phyloP scores from a whole-genome alignment of 2,888 invertebrate genomes.

The Amiota mariae region DNA sequence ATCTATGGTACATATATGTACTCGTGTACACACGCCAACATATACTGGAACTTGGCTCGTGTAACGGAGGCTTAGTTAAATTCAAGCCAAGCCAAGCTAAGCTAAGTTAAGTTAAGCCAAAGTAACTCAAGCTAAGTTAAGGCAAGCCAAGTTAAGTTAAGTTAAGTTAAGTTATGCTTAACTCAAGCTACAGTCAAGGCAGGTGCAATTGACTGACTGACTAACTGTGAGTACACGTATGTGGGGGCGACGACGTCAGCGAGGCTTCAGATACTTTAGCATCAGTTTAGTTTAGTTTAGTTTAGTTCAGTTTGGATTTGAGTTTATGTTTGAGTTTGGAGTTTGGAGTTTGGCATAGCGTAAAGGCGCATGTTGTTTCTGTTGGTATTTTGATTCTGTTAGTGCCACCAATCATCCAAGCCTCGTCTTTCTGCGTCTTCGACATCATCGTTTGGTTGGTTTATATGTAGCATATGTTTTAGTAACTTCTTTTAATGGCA shows the following conservation, averaged over 20 bases:
- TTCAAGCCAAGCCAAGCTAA: constrained; percentile 32
- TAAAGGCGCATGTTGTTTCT: constrained; percentile 12
- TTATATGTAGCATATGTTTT: constrained; percentile 66
- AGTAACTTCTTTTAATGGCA: constrained; percentile 57
- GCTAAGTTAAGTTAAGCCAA: constrained; percentile 30
- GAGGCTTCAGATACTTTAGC: background rate
- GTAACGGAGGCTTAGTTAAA: constrained; percentile 33
- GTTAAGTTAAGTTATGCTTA: constrained; percentile 28
- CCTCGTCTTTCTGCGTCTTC: background rate
- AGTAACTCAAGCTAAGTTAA: constrained; percentile 37
- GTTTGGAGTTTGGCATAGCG: constrained; percentile 16
- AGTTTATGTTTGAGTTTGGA: too few relatives aligned
- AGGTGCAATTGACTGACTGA: constrained; percentile 59
- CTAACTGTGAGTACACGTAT: constrained; percentile 1
- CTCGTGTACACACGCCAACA: constrained; percentile 30
- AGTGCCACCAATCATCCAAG: background rate
- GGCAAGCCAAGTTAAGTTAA: background rate
- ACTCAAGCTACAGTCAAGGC: constrained; percentile 43
- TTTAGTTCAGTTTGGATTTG: background rate
- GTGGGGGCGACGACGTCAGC: background rate
- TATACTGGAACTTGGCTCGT: constrained; percentile 4
- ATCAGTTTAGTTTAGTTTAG: background rate
- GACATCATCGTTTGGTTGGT: constrained; percentile 41
- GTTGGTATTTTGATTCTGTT: constrained; percentile 9
- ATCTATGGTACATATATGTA: too few relatives aligned